Conservation (phyloP, 2,113 vertebrate species). For the Mixornis gularis region DNA sequence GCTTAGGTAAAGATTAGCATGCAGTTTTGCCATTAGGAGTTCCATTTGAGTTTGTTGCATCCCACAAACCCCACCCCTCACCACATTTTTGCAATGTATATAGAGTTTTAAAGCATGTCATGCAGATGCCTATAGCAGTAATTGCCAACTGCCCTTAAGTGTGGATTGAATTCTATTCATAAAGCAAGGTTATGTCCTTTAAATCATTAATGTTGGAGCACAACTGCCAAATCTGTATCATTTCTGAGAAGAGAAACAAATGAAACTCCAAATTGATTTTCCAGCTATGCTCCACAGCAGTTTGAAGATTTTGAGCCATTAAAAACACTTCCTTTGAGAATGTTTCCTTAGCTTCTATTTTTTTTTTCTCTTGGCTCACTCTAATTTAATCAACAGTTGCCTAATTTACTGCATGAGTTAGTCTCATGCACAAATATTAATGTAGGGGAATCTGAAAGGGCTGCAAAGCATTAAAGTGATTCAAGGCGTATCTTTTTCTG, state of each 20-base stretch:
- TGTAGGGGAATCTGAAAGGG: background rate
- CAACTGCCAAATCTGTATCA: background rate
- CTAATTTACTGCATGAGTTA: background rate
- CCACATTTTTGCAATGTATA: background rate
- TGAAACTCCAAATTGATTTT: background rate
- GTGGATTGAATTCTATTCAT: background rate
- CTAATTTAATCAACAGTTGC: background rate
- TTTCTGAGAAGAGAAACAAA: background rate
- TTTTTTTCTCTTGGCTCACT: background rate
- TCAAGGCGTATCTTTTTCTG: background rate
- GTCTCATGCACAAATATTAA: background rate
- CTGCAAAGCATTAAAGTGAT: background rate
- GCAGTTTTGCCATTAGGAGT: background rate
- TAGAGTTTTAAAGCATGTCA: background rate
- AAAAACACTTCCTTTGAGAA: background rate
- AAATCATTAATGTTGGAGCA: background rate
- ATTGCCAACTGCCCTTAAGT: background rate
- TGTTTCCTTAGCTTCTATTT: background rate
- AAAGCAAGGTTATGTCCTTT: background rate
- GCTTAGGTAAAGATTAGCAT: background rate
- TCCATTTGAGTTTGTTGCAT: background rate
- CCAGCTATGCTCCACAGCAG: background rate
- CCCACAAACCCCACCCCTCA: fast-evolving
- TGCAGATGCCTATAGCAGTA: background rate
- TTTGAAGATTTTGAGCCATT: background rate